A percentile compares a stretch with the other conserved stretches of the same genome.
Conservation (phyloP, 1,140 invertebrate species). For the Drosophila navojoa region DNA sequence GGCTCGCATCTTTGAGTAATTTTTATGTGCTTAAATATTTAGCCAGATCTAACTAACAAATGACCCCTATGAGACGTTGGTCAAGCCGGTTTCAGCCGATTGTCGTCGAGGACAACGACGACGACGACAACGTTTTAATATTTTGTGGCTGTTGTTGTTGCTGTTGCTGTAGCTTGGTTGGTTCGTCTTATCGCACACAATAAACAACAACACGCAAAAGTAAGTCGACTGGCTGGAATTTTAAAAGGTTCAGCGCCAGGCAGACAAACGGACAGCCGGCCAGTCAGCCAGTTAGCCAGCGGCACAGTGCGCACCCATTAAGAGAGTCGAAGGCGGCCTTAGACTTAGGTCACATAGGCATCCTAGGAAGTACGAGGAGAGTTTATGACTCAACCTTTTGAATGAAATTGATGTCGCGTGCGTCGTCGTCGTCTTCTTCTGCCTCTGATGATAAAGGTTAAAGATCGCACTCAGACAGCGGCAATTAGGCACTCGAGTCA, state of each 20-base stretch:
- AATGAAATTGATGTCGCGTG: conserved; percentile 79
- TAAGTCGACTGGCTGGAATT: conserved; percentile 75
- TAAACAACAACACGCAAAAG: conserved; percentile 75
- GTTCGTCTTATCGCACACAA: conserved; percentile 71
- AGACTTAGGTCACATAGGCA: conserved; percentile 57
- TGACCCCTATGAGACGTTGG: conserved; percentile 50
- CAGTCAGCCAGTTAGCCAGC: no score
- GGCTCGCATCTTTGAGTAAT: no score
- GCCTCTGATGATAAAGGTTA: conserved; percentile 64
- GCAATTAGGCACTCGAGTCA: conserved; percentile 75
- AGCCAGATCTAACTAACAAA: neutral
- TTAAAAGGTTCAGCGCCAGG: conserved; percentile 81
- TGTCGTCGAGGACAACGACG: conserved; percentile 28
- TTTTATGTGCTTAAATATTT: no score
- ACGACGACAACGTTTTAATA: conserved; percentile 58
- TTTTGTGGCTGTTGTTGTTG: conserved; percentile 48
- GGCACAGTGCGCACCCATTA: conserved; percentile 5
- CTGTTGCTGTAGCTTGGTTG: conserved; percentile 41
- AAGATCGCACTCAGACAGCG: conserved; percentile 28
- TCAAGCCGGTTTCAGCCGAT: conserved; percentile 61
- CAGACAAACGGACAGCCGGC: no score
- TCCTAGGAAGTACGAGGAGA: conserved; percentile 57
- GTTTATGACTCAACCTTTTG: conserved; percentile 74
- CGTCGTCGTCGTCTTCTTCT: conserved; percentile 51
- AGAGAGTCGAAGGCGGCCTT: neutral